Conservation (phyloP, 2,797 vertebrate genomes). For the Acanthurus tractus region DNA sequence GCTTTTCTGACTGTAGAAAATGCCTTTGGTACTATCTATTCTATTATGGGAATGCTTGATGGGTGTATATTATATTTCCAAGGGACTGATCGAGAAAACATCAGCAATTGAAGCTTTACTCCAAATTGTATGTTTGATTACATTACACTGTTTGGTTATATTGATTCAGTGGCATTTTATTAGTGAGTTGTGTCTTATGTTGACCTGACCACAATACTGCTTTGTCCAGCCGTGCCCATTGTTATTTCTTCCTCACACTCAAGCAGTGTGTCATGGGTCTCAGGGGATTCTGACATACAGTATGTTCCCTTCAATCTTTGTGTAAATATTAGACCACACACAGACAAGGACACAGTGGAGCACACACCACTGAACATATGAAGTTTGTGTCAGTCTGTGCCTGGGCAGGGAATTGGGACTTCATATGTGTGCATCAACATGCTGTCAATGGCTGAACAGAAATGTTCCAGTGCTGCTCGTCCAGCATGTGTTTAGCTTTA, state of each 20-base stretch:
- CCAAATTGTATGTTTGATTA: too few species aligned
- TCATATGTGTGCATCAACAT: slow-evolving; percentile 68
- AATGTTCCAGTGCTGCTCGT: neutral
- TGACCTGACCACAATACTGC: too few species aligned
- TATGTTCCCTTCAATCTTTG: slow-evolving; percentile 46
- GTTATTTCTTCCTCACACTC: slow-evolving; percentile 20
- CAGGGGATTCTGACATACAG: slow-evolving; percentile 22
- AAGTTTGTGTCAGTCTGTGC: slow-evolving; percentile 51
- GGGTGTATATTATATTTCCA: too few species aligned
- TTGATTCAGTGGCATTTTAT: too few species aligned
- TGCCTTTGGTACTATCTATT: neutral
- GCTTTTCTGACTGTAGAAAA: neutral
- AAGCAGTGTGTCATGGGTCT: slow-evolving; percentile 1
- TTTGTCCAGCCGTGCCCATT: neutral
- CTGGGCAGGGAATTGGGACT: slow-evolving; percentile 76
- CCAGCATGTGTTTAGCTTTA: neutral
- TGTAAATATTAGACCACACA: slow-evolving; percentile 54
- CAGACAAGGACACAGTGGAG: slow-evolving; percentile 13
- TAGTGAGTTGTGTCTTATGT: too few species aligned
- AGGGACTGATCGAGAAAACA: too few species aligned
- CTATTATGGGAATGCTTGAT: too few species aligned
- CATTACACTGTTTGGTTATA: too few species aligned
- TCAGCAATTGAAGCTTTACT: too few species aligned
- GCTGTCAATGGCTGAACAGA: slow-evolving; percentile 8
- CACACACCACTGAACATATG: slow-evolving; percentile 52